Conservation (phyloP, 1,140 invertebrate genomes). For the Drosophila sulfurigaster region DNA sequence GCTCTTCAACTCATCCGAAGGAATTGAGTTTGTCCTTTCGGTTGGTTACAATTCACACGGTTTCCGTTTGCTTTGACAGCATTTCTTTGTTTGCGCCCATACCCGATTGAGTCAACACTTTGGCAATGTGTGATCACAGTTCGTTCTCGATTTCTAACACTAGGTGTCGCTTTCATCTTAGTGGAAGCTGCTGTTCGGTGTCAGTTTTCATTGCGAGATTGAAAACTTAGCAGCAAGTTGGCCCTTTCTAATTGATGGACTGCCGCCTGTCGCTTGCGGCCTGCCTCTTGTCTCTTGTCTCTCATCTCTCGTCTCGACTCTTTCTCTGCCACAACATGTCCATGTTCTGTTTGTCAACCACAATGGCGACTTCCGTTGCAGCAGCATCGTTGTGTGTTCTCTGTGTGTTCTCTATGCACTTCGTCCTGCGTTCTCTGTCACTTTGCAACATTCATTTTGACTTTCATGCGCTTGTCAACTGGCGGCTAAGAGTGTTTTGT, state of each 20-base stretch:
- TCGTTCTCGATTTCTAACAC: neutral
- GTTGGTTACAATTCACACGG: too few species aligned
- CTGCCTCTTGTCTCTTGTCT: neutral
- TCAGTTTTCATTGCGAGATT: conserved; percentile 38
- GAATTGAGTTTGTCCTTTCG: neutral
- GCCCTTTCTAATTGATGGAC: conserved; percentile 47
- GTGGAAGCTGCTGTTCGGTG: conserved; percentile 18
- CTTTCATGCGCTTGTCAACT: conserved; percentile 63
- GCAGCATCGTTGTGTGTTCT: conserved; percentile 12
- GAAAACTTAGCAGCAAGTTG: conserved; percentile 41
- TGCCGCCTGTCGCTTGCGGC: conserved; percentile 10
- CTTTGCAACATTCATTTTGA: conserved; percentile 65
- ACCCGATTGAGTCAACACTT: neutral
- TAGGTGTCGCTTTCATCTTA: conserved; percentile 33
- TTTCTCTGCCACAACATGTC: conserved; percentile 35
- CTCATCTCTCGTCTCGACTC: neutral
- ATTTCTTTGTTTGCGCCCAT: neutral
- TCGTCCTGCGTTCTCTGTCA: conserved; percentile 32
- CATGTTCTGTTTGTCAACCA: conserved; percentile 56
- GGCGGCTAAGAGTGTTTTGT: conserved; percentile 57
- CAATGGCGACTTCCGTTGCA: conserved; percentile 53
- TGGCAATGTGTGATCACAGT: neutral
- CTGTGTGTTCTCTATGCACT: neutral
- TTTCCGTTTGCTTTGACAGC: neutral
- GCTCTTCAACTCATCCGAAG: too few species aligned